A percentile compares a stretch with the other conserved stretches of the same genome.
Evolutionary conservation across 2,113 vertebrate species (phyloP).

Genomic region (Pygoscelis adeliae): DNA sequence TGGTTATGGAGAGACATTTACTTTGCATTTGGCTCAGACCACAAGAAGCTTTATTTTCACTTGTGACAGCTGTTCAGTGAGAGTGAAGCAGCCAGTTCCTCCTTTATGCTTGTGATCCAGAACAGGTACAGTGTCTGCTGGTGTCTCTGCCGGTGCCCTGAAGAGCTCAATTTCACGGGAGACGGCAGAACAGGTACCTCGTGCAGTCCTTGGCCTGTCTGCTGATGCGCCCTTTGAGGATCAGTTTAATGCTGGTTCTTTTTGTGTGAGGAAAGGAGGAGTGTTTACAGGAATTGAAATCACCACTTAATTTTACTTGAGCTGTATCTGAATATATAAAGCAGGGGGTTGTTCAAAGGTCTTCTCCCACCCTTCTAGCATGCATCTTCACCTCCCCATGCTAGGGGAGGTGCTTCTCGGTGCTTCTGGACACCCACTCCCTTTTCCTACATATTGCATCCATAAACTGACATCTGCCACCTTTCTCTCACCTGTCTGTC

Average conservation of each 20-base stretch:
- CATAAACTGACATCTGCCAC: background rate
- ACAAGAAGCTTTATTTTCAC: constrained; percentile 40
- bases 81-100: constrained; percentile 18
- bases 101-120: background rate
- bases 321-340: background rate
- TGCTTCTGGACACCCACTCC: background rate
- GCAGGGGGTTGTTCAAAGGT: background rate
- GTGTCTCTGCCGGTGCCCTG: background rate
- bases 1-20: background rate
- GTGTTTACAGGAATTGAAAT: background rate
- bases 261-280: background rate
- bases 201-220: background rate
- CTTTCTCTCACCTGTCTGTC: background rate
- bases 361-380: background rate
- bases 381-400: background rate
- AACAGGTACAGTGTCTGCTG: background rate
- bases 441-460: background rate
- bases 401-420: background rate
- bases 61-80: constrained; percentile 27
- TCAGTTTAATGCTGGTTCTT: background rate
- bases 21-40: constrained; percentile 17
- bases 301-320: background rate
- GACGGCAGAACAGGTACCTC: background rate
- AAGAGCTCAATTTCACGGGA: background rate
- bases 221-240: background rate